Percentiles rank a stretch among this genome's conserved stretches.
These are phyloP conservation scores for Oeneis ivallda DNA, from an alignment of 2,888 invertebrate species.

Conservation along the genomic window DNA sequence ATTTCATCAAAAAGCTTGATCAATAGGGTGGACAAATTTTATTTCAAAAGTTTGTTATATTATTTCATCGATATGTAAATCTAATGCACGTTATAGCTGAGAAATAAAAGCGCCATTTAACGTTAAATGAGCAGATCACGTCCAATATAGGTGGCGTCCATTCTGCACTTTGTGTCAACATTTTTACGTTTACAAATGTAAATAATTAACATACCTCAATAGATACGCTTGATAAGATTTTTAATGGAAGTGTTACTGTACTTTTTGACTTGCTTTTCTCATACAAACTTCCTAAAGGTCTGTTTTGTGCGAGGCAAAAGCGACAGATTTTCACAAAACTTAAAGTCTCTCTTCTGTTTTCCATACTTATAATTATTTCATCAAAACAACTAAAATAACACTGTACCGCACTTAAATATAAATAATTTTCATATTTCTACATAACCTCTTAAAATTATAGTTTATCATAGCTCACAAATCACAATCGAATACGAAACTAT, in stretches of 20 bases:
- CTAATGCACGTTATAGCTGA: not conserved
- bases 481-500: not conserved
- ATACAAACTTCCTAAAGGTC: conserved; percentile 85
- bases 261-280: conserved; percentile 82
- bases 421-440: conserved; percentile 43
- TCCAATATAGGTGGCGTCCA: conserved; percentile 43
- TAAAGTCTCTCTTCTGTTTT: conserved; percentile 82
- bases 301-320: conserved; percentile 86
- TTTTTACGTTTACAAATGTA: conserved; percentile 9
- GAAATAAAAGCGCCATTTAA: conserved; percentile 39
- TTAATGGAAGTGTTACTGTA: conserved; percentile 85
- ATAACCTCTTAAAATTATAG: conserved; percentile 54
- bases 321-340: conserved; percentile 86
- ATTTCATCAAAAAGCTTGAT: conserved; percentile 14
- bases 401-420: not conserved
- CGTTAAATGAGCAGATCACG: conserved; percentile 36
- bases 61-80: not conserved
- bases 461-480: too few species aligned
- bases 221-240: conserved; percentile 89
- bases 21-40: conserved; percentile 12
- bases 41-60: not conserved
- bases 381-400: not conserved
- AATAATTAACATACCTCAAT: conserved; percentile 84
- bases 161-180: conserved; percentile 21
- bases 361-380: conserved; percentile 70